Evolutionary conservation across 1,140 invertebrate species (phyloP).

Genomic region (Panulirus ornatus): DNA sequence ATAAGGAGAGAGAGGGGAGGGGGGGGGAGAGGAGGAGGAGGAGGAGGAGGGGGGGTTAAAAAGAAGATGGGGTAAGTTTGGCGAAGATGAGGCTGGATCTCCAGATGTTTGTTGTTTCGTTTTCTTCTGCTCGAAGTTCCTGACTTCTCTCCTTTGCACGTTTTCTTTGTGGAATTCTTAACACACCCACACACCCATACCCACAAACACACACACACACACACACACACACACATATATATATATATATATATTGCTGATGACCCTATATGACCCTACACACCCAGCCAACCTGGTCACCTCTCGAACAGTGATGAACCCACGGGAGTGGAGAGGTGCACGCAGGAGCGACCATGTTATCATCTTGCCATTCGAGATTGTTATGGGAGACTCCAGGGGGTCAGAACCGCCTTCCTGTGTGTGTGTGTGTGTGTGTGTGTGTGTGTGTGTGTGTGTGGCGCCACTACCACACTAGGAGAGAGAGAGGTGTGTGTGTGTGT

Average conservation of each 20-base stretch:
- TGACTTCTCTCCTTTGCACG: not conserved
- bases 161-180: not conserved
- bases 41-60: not conserved
- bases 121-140: not conserved
- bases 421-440: not conserved
- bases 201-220: not conserved
- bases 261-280: too few species aligned
- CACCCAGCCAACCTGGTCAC: too few species aligned
- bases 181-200: too few species aligned
- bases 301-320: too few species aligned
- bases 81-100: not conserved
- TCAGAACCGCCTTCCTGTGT: too few species aligned
- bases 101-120: not conserved
- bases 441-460: slow-evolving; percentile 1
- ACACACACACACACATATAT: not conserved
- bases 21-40: not conserved
- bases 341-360: too few species aligned
- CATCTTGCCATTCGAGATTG: too few species aligned
- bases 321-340: too few species aligned
- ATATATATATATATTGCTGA: not conserved
- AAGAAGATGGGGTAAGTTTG: not conserved
- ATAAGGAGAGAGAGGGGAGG: not conserved
- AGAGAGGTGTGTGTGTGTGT: not conserved
- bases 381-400: too few species aligned
- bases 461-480: too few species aligned